A percentile compares a stretch with the other conserved stretches of the same genome.
Conservation (phyloP, 2,888 invertebrate genomes). For the Nudaria mundana region DNA sequence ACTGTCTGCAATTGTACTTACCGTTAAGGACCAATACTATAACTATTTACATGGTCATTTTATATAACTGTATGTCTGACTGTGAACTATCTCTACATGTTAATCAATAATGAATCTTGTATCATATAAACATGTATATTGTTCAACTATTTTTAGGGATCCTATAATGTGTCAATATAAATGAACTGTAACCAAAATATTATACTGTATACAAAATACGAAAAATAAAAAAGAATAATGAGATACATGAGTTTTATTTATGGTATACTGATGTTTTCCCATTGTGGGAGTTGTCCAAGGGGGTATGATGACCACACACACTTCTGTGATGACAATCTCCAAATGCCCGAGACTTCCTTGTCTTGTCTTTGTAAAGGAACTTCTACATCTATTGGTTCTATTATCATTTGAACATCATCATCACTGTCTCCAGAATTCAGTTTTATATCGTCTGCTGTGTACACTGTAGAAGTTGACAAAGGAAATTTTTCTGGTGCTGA, state of each 20-base stretch:
- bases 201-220: constrained; percentile 73
- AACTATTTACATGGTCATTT: constrained; percentile 55
- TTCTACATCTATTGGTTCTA: constrained; percentile 3
- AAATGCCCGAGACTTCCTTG: constrained; percentile 42
- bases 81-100: constrained; percentile 52
- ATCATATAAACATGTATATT: constrained; percentile 76
- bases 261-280: constrained; percentile 31
- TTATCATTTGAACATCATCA: constrained; percentile 10
- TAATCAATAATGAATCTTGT: constrained; percentile 67
- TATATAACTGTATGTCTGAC: constrained; percentile 56
- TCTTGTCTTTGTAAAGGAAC: constrained; percentile 13
- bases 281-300: constrained; percentile 76
- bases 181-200: constrained; percentile 79
- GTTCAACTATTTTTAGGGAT: constrained; percentile 73
- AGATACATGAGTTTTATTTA: constrained; percentile 36
- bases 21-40: constrained; percentile 65
- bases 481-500: constrained; percentile 50
- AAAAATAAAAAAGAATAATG: constrained; percentile 74
- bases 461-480: constrained; percentile 49
- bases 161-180: constrained; percentile 74
- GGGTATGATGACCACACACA: constrained; percentile 70
- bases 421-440: constrained; percentile 15
- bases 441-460: constrained; percentile 68
- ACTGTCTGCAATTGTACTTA: constrained; percentile 44
- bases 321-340: constrained; percentile 51